These are phyloP conservation scores for Pediacus dermestoides DNA, from an alignment of 2,888 invertebrate genomes.

Conservation along the genomic window DNA sequence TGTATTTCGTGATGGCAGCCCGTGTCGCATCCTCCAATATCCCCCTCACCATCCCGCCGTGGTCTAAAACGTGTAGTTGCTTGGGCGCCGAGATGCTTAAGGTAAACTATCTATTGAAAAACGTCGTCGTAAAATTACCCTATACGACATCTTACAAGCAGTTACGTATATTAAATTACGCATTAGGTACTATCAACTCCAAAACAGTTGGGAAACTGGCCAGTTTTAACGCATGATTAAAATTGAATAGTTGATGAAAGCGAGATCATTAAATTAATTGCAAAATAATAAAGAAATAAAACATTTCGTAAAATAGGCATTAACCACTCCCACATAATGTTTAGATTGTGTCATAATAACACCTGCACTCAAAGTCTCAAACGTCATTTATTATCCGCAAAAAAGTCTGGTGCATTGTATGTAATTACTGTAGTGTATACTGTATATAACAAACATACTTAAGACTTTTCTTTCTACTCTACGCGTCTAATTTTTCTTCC, in stretches of 20 bases:
- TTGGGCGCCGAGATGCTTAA: conserved; percentile 16
- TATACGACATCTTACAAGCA: conserved; percentile 14
- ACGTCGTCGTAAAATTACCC: conserved; percentile 16
- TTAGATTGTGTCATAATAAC: conserved; percentile 25
- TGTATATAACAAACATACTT: too few species aligned
- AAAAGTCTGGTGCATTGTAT: conserved; percentile 25
- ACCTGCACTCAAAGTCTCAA: conserved; percentile 28
- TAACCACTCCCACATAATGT: conserved; percentile 23
- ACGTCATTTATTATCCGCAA: conserved; percentile 29
- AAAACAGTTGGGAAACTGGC: too few species aligned
- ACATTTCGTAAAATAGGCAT: conserved; percentile 15
- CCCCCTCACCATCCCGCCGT: conserved; percentile 4
- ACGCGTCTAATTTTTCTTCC: too few species aligned
- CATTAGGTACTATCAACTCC: too few species aligned
- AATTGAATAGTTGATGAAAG: too few species aligned
- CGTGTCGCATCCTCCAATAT: conserved; percentile 19
- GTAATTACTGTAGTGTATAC: too few species aligned
- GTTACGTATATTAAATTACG: conserved; percentile 14
- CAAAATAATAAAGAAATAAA: conserved; percentile 12
- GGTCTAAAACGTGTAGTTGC: conserved; percentile 5
- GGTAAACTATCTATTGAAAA: conserved; percentile 18
- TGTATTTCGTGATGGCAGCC: conserved; percentile 28
- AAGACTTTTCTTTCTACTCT: too few species aligned
- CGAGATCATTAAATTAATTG: not conserved
- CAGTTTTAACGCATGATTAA: too few species aligned